These are phyloP conservation scores for Electrona antarctica DNA, from an alignment of 2,113 vertebrate species.

Conservation along the genomic window DNA sequence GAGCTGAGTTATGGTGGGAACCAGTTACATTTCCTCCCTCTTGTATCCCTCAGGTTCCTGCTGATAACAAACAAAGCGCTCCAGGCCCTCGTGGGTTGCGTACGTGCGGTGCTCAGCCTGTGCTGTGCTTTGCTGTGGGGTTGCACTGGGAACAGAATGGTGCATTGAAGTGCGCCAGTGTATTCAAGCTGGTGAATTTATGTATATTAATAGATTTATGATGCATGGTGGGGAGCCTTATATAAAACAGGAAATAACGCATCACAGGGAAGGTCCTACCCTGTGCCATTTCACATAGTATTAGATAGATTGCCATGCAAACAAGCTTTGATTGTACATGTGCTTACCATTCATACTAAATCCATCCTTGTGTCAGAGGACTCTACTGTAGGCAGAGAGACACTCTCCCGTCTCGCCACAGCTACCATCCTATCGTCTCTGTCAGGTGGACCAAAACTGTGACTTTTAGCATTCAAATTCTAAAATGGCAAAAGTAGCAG, in stretches of 20 bases:
- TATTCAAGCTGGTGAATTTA: slow-evolving; percentile 14
- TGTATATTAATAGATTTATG: slow-evolving; percentile 68
- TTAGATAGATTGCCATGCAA: no score
- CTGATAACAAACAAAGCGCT: slow-evolving; percentile 66
- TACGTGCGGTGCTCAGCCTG: slow-evolving; percentile 38
- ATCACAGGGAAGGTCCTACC: slow-evolving; percentile 43
- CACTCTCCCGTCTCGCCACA: no score
- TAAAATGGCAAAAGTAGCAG: no score
- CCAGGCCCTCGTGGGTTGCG: slow-evolving; percentile 41
- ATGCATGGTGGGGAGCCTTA: slow-evolving; percentile 45
- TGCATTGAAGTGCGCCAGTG: slow-evolving; percentile 29
- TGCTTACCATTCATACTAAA: no score
- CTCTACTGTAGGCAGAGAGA: no score
- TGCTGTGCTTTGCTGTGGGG: background rate
- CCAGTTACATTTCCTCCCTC: slow-evolving; percentile 68
- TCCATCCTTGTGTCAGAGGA: no score
- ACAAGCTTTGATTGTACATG: no score
- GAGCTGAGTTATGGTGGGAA: slow-evolving; percentile 74
- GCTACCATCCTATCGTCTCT: no score
- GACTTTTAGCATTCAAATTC: no score
- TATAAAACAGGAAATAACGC: slow-evolving; percentile 65
- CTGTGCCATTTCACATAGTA: slow-evolving; percentile 24
- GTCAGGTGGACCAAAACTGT: no score
- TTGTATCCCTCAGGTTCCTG: slow-evolving; percentile 63
- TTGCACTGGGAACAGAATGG: slow-evolving; percentile 16